phyloP scores from a whole-genome alignment of 2,797 vertebrate species.

The Takifugu rubripes region DNA sequence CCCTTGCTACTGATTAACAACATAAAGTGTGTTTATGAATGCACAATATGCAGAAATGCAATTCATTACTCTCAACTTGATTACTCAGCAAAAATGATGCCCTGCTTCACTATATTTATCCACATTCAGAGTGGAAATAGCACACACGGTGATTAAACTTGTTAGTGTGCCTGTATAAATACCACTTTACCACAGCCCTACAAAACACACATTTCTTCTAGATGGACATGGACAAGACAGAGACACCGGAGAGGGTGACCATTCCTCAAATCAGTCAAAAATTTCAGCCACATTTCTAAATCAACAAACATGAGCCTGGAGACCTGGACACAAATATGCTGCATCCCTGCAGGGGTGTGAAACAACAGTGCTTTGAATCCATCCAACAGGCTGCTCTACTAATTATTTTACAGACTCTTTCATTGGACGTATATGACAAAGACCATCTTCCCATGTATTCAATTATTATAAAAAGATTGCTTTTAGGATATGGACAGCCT shows the following conservation, averaged over 20 bases:
- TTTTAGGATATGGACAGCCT: slow-evolving; percentile 4
- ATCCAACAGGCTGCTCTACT: slow-evolving; percentile 28
- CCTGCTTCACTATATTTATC: slow-evolving; percentile 42
- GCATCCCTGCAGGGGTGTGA: slow-evolving; percentile 30
- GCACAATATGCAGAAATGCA: slow-evolving; percentile 69
- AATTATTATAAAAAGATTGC: slow-evolving; percentile 8
- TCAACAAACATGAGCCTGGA: slow-evolving; percentile 37
- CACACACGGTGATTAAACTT: slow-evolving; percentile 39
- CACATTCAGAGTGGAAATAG: slow-evolving; percentile 13
- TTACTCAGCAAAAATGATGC: slow-evolving; percentile 60
- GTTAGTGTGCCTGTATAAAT: slow-evolving; percentile 84
- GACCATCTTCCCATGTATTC: slow-evolving; percentile 1
- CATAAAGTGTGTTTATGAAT: slow-evolving; percentile 79
- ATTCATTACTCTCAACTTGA: slow-evolving; percentile 80
- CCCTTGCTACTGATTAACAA: slow-evolving; percentile 76
- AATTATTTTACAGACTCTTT: slow-evolving; percentile 29
- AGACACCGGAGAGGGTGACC: slow-evolving; percentile 20
- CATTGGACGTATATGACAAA: slow-evolving; percentile 14
- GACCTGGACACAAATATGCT: slow-evolving; percentile 45
- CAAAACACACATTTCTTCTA: slow-evolving; percentile 46
- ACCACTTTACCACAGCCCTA: slow-evolving; percentile 65
- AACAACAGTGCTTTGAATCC: slow-evolving; percentile 32
- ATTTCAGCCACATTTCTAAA: slow-evolving; percentile 46
- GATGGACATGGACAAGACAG: slow-evolving; percentile 60
- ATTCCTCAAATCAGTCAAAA: slow-evolving; percentile 67